Percentiles rank a stretch among this genome's conserved stretches.
phyloP scores from a whole-genome alignment of 2,797 vertebrate genomes.

The Harpagifer antarcticus region DNA sequence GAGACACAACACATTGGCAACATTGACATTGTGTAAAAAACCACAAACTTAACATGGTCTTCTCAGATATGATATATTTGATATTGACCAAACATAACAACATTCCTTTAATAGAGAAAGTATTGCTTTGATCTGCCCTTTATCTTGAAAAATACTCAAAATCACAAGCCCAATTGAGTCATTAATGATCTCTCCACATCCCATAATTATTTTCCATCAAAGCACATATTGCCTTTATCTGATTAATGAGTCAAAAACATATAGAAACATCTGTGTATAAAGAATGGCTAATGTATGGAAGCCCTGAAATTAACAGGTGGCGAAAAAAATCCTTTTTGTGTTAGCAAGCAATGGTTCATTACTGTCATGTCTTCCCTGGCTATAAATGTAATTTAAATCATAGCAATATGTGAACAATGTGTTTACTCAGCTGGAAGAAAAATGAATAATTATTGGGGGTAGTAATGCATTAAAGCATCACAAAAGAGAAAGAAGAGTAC shows the following conservation, averaged over 20 bases:
- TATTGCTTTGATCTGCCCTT: not conserved
- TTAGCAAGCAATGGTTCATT: too few relatives aligned
- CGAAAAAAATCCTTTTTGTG: too few relatives aligned
- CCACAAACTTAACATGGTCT: not conserved
- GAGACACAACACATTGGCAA: not conserved
- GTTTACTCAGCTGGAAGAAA: too few relatives aligned
- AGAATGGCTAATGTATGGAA: too few relatives aligned
- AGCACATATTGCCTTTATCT: not conserved
- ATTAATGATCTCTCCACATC: conserved; percentile 1
- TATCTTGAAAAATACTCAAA: not conserved
- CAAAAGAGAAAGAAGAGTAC: too few relatives aligned
- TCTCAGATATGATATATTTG: not conserved
- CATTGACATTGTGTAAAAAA: not conserved
- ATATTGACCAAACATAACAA: not conserved
- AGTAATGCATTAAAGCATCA: too few relatives aligned
- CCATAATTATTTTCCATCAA: conserved; percentile 10
- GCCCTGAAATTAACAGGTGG: too few relatives aligned
- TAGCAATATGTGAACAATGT: too few relatives aligned
- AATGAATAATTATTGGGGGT: too few relatives aligned
- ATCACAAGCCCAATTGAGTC: not conserved
- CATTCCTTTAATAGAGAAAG: not conserved
- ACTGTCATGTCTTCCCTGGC: too few relatives aligned
- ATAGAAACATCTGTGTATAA: too few relatives aligned
- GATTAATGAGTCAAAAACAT: not conserved
- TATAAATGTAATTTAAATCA: too few relatives aligned